A percentile compares a stretch with the other conserved stretches of the same genome.
These are phyloP conservation scores for Melanaphis sacchari DNA, from an alignment of 1,140 invertebrate species.

Conservation along the genomic window DNA sequence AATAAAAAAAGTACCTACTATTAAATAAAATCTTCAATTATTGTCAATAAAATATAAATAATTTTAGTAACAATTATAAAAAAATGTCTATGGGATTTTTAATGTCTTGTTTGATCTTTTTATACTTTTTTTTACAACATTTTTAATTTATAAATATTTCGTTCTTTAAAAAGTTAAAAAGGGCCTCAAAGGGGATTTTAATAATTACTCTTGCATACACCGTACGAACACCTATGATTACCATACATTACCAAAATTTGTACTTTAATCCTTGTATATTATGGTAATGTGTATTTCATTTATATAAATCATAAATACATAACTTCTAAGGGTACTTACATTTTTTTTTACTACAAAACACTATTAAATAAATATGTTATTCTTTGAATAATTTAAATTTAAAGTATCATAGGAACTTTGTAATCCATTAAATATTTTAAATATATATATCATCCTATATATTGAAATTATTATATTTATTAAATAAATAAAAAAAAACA, in stretches of 20 bases:
- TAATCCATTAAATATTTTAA: neutral
- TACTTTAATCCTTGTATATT: too few relatives aligned
- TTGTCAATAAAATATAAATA: neutral
- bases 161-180: too few relatives aligned
- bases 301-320: too few relatives aligned
- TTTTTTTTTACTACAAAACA: neutral
- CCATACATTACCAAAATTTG: too few relatives aligned
- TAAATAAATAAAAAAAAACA: neutral
- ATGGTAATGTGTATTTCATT: too few relatives aligned
- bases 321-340: too few relatives aligned
- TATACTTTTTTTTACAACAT: too few relatives aligned
- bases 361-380: neutral
- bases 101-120: too few relatives aligned
- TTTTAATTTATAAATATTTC: too few relatives aligned
- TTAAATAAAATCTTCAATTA: neutral
- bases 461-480: neutral
- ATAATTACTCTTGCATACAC: too few relatives aligned
- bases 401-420: neutral
- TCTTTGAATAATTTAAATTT: neutral
- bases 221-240: too few relatives aligned
- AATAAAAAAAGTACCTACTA: neutral
- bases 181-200: too few relatives aligned
- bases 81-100: neutral
- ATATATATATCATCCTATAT: neutral
- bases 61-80: neutral